Conservation (phyloP, 2,888 invertebrate genomes). For the Uropetala carovei region DNA sequence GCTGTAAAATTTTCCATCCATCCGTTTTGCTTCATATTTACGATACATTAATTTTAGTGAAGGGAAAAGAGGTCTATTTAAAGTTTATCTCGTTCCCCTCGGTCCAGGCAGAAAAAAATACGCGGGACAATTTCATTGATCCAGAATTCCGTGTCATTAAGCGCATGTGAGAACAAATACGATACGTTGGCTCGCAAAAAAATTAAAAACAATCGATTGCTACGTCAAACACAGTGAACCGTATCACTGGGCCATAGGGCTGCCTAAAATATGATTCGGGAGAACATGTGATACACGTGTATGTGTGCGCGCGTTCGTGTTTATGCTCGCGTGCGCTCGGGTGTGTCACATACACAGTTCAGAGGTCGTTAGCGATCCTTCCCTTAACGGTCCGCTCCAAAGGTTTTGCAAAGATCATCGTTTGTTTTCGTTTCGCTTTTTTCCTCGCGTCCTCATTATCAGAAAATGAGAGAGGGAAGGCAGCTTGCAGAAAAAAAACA, state of each 20-base stretch:
- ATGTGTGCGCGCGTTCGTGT: background rate
- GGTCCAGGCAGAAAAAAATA: background rate
- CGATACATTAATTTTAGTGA: background rate
- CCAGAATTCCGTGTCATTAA: constrained; percentile 19
- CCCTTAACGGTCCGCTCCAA: background rate
- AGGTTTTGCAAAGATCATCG: background rate
- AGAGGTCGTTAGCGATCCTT: constrained; percentile 28
- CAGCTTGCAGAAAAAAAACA: background rate
- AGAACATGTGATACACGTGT: background rate
- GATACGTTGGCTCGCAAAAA: background rate
- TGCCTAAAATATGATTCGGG: constrained; percentile 15
- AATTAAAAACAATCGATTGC: background rate
- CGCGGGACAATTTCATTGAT: background rate
- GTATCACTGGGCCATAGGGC: background rate
- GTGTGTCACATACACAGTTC: background rate
- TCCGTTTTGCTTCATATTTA: constrained; percentile 14
- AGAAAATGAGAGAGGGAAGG: constrained; percentile 1
- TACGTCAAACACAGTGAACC: background rate
- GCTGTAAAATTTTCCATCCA: background rate
- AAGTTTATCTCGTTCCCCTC: background rate
- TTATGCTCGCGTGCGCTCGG: background rate
- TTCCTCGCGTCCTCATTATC: constrained; percentile 24
- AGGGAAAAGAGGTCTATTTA: background rate
- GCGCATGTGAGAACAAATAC: background rate
- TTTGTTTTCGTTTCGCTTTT: background rate